These are phyloP conservation scores for Cataglyphis altisquamis DNA, from an alignment of 2,888 invertebrate species.

Conservation along the genomic window DNA sequence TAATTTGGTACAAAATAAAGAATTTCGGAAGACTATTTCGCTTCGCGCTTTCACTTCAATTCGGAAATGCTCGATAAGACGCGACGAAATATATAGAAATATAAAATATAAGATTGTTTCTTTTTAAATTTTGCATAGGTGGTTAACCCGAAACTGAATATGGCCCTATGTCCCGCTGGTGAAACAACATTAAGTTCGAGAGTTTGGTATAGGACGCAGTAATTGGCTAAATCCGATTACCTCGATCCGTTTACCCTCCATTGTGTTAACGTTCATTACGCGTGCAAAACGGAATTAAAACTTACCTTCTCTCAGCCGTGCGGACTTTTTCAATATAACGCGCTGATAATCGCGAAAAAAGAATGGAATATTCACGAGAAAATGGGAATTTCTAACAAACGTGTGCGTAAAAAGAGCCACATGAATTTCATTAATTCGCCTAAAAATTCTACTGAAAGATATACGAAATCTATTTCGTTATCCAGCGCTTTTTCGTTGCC, in stretches of 20 bases:
- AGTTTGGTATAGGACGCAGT: slow-evolving; percentile 10
- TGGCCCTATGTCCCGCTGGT: not conserved
- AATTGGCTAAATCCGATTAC: slow-evolving; percentile 54
- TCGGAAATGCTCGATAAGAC: not conserved
- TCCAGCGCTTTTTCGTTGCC: not conserved
- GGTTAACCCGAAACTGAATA: not conserved
- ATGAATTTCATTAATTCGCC: slow-evolving; percentile 27
- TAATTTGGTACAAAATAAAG: not conserved
- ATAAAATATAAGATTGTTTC: not conserved
- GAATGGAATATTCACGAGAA: not conserved
- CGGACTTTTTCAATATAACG: slow-evolving; percentile 43
- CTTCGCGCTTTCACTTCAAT: not conserved
- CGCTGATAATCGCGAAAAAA: slow-evolving; percentile 34
- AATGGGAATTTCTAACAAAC: slow-evolving; percentile 25
- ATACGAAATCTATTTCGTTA: slow-evolving; percentile 20
- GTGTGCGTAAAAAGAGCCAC: not conserved
- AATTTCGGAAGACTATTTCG: not conserved
- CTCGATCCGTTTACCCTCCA: slow-evolving; percentile 37
- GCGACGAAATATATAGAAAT: not conserved
- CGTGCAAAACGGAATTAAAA: slow-evolving; percentile 38
- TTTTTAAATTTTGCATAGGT: not conserved
- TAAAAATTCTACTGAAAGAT: slow-evolving; percentile 23
- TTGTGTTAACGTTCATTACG: slow-evolving; percentile 46
- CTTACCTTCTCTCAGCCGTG: slow-evolving; percentile 9
- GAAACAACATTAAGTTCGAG: slow-evolving; percentile 33